A percentile compares a stretch with the other conserved stretches of the same genome.
Conservation (phyloP, 2,797 vertebrate species). For the Mycteria americana region DNA sequence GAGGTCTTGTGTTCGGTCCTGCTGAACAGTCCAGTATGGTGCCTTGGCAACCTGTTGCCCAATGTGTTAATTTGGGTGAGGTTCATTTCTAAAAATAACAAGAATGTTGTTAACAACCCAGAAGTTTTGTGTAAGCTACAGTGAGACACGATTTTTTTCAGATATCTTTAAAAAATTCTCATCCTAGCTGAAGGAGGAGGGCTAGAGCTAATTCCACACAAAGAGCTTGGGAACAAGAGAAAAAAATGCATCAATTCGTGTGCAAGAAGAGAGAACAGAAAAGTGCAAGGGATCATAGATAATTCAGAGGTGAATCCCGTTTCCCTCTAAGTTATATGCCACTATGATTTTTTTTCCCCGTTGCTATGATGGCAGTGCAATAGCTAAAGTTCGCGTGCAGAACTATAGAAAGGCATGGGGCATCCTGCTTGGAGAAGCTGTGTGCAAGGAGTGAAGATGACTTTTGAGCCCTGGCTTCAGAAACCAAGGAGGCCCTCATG, state of each 20-base stretch:
- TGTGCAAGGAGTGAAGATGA: background rate
- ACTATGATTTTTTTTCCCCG: no score
- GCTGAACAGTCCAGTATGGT: no score
- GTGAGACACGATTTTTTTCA: background rate
- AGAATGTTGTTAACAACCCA: background rate
- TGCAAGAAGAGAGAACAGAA: background rate
- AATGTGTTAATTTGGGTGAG: rapidly evolving
- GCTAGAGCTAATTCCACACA: background rate
- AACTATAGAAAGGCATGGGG: background rate
- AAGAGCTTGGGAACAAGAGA: background rate
- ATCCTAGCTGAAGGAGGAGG: background rate
- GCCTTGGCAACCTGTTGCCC: background rate
- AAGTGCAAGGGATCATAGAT: background rate
- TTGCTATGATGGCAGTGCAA: background rate
- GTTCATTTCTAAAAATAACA: background rate
- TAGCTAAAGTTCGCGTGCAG: background rate
- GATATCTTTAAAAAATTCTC: background rate
- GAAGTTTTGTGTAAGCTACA: background rate
- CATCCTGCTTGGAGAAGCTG: background rate
- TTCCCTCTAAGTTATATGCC: background rate
- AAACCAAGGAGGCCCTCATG: background rate
- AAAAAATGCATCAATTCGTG: rapidly evolving
- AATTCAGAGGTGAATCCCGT: background rate
- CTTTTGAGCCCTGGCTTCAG: background rate
- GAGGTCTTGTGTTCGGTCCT: background rate